phyloP scores from a whole-genome alignment of 2,113 vertebrate species.

The Zapornia atra region DNA sequence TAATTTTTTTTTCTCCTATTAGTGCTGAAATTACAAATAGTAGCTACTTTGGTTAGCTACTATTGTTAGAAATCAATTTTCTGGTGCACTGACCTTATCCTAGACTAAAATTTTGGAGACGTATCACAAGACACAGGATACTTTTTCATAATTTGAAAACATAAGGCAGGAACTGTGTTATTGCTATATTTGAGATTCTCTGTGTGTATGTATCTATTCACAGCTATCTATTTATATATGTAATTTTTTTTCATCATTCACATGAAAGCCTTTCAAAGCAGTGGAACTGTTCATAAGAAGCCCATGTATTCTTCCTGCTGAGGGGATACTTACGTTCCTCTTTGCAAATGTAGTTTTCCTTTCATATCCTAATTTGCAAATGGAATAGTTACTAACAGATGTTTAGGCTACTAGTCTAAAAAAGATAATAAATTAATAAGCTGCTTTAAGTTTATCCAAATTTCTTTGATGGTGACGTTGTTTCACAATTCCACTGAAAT shows the following conservation, averaged over 20 bases:
- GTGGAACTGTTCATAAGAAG: background rate
- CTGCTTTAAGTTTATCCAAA: background rate
- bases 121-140: background rate
- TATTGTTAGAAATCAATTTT: background rate
- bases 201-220: fast-evolving
- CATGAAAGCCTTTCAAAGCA: background rate
- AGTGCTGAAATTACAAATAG: background rate
- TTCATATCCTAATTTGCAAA: background rate
- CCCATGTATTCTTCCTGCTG: background rate
- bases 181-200: background rate
- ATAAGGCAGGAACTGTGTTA: background rate
- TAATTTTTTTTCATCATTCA: background rate
- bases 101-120: background rate
- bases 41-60: background rate
- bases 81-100: background rate
- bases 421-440: background rate
- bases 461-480: background rate
- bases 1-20: background rate
- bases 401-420: background rate
- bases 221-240: fast-evolving
- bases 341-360: background rate
- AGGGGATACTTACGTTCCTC: background rate
- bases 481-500: background rate
- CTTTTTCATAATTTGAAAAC: background rate
- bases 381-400: background rate